Evolutionary conservation across 2,113 vertebrate genomes (phyloP).

Genomic region (Prolemur simus): DNA sequence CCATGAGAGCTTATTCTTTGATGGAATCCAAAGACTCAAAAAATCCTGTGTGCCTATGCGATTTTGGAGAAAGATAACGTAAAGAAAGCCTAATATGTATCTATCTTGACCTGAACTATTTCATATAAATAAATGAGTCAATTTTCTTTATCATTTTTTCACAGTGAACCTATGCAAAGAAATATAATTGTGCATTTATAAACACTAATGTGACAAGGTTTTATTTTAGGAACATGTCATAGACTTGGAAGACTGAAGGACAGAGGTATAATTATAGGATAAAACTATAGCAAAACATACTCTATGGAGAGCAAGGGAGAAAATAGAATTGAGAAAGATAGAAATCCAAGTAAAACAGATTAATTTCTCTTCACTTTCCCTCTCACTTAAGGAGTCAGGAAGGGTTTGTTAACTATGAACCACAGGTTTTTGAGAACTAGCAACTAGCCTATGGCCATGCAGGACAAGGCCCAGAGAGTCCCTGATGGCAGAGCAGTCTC

Average conservation of each 20-base stretch:
- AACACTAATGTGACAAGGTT: background rate
- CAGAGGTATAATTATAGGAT: background rate
- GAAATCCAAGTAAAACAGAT: background rate
- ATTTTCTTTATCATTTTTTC: background rate
- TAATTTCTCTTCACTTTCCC: background rate
- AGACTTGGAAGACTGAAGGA: background rate
- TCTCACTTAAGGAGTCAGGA: background rate
- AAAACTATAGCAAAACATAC: background rate
- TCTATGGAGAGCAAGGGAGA: background rate
- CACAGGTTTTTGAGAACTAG: background rate
- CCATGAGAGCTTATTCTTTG: background rate
- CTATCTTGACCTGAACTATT: background rate
- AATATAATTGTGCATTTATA: background rate
- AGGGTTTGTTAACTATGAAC: background rate
- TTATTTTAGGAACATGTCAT: background rate
- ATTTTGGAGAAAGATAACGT: background rate
- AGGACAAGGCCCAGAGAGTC: background rate
- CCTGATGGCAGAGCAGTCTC: background rate
- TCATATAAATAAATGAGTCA: background rate
- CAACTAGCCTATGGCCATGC: background rate
- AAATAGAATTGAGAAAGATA: background rate
- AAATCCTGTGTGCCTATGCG: background rate
- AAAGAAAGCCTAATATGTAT: background rate
- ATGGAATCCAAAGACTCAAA: background rate
- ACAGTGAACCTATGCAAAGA: background rate